A percentile compares a stretch with the other conserved stretches of the same genome.
Evolutionary conservation across 1,140 invertebrate species (phyloP).

Genomic region (Sipha flava): DNA sequence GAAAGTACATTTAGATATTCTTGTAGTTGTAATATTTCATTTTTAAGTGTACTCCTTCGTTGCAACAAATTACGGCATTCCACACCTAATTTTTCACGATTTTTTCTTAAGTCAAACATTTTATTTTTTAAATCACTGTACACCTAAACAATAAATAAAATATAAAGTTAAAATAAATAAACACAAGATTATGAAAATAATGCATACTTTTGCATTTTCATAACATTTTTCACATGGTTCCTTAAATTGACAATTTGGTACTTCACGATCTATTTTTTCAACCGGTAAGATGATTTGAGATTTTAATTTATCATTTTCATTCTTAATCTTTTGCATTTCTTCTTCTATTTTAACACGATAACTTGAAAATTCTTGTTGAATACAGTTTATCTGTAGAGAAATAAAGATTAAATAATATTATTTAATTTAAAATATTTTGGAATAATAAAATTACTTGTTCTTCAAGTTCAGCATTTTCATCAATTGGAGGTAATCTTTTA

Average conservation of each 20-base stretch:
- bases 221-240: background rate
- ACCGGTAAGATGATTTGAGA: background rate
- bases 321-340: conserved; percentile 46
- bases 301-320: conserved; percentile 49
- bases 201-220: background rate
- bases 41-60: background rate
- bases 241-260: background rate
- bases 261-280: background rate
- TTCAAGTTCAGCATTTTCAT: conserved; percentile 64
- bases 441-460: conserved; percentile 47
- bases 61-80: conserved; percentile 1
- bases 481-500: conserved; percentile 59
- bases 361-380: conserved; percentile 38
- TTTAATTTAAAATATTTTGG: background rate
- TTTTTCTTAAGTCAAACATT: background rate
- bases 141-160: background rate
- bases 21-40: conserved; percentile 5
- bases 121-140: background rate
- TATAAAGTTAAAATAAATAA: background rate
- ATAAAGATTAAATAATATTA: background rate
- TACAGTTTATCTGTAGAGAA: conserved; percentile 1
- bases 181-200: background rate
- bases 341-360: conserved; percentile 47
- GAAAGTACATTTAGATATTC: background rate
- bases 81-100: background rate